Evolutionary conservation across 2,888 invertebrate genomes (phyloP).

Genomic region (Phasia obesa): DNA sequence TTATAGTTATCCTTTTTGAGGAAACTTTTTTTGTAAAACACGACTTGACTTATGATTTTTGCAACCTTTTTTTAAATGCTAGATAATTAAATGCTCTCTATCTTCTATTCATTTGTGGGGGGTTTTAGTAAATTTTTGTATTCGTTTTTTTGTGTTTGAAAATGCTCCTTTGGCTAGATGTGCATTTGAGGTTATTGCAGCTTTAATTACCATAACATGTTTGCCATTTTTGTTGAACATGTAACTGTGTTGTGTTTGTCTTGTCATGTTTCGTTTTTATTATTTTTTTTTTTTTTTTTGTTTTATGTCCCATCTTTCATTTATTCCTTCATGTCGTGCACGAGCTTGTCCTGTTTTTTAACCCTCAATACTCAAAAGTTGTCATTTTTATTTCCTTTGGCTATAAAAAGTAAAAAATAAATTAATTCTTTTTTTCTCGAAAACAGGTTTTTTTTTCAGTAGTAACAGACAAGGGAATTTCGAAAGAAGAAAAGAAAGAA

Average conservation of each 20-base stretch:
- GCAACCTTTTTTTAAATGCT: no score
- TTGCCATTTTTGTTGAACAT: conserved; percentile 58
- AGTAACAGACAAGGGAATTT: conserved; percentile 41
- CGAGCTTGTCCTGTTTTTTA: conserved; percentile 26
- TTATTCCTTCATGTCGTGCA: neutral
- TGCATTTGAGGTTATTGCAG: conserved; percentile 57
- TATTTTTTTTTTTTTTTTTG: neutral
- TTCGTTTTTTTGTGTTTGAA: neutral
- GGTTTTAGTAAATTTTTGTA: neutral
- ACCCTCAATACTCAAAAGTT: conserved; percentile 63
- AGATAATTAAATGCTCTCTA: neutral
- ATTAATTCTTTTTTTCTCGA: conserved; percentile 22
- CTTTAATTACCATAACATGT: conserved; percentile 69
- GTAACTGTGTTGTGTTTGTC: conserved; percentile 37
- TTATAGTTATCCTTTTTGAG: no score
- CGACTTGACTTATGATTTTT: no score
- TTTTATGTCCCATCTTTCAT: neutral
- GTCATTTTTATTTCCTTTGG: conserved; percentile 69
- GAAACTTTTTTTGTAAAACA: no score
- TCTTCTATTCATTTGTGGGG: neutral
- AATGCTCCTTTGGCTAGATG: conserved; percentile 20
- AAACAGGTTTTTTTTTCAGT: neutral
- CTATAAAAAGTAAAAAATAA: conserved; percentile 47
- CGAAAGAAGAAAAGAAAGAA: conserved; percentile 18
- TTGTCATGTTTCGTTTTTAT: conserved; percentile 40